A percentile compares a stretch with the other conserved stretches of the same genome.
These are phyloP conservation scores for Diadromus collaris DNA, from an alignment of 2,888 invertebrate genomes.

Conservation along the genomic window DNA sequence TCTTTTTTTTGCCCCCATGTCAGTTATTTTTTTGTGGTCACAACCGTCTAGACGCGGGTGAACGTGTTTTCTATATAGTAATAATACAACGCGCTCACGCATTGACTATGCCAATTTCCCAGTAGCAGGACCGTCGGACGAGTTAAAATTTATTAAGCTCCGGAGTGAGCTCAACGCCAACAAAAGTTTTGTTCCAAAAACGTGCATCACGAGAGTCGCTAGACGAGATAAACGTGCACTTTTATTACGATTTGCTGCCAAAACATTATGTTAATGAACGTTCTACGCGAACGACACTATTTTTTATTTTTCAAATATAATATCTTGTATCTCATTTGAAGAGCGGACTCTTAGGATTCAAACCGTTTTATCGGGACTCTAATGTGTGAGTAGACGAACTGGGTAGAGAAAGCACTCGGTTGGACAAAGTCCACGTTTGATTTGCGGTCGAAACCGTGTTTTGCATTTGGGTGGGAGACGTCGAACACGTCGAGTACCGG, in stretches of 20 bases:
- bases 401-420: conserved; percentile 2
- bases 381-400: neutral
- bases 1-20: neutral
- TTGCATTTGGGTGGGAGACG: conserved; percentile 12
- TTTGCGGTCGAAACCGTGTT: neutral
- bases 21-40: neutral
- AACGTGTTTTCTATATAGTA: neutral
- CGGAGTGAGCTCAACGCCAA: neutral
- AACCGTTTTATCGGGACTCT: neutral
- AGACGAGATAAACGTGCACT: conserved; percentile 2
- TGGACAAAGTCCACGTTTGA: neutral
- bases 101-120: neutral
- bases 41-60: neutral
- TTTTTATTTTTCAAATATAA: neutral
- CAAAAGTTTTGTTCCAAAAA: neutral
- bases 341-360: neutral
- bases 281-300: neutral
- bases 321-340: neutral
- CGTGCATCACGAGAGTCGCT: conserved; percentile 11
- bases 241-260: neutral
- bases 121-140: conserved; percentile 11
- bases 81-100: neutral
- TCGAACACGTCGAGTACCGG: neutral
- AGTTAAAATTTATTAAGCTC: neutral
- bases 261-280: conserved; percentile 5